A percentile compares a stretch with the other conserved stretches of the same genome.
phyloP scores from a whole-genome alignment of 2,797 vertebrate species.

The Melanotaenia trifasciata region DNA sequence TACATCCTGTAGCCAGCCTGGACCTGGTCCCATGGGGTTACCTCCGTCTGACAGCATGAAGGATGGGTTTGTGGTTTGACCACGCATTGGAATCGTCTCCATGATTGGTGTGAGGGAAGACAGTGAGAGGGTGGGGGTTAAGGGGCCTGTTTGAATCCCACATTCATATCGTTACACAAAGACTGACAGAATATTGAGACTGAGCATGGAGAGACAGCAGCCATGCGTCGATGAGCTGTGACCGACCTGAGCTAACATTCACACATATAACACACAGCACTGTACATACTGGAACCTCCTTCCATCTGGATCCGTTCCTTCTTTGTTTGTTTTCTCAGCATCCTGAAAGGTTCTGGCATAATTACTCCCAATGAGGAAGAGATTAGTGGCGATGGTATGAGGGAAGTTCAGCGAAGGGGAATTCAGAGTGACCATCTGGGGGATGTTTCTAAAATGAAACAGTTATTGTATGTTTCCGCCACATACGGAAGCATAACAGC shows the following conservation, averaged over 20 bases:
- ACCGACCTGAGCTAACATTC: conserved; percentile 15
- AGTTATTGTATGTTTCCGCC: conserved; percentile 43
- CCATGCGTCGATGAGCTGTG: neutral
- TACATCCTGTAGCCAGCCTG: conserved; percentile 14
- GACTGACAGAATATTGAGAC: neutral
- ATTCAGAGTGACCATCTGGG: conserved; percentile 57
- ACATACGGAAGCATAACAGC: conserved; percentile 25
- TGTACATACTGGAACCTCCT: conserved; percentile 24
- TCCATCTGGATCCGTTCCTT: conserved; percentile 67
- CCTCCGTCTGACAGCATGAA: conserved; percentile 75
- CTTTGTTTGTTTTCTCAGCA: conserved; percentile 69
- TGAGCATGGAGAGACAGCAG: neutral
- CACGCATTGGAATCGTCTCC: conserved; percentile 46
- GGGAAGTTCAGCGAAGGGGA: conserved; percentile 50
- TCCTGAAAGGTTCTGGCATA: conserved; percentile 63
- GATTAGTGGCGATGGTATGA: conserved; percentile 57
- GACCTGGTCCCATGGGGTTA: conserved; percentile 50
- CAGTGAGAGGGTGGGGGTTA: neutral
- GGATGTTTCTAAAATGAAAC: conserved; percentile 55
- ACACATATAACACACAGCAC: conserved; percentile 18
- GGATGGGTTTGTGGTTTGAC: conserved; percentile 64
- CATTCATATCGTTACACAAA: conserved; percentile 21
- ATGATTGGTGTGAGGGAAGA: conserved; percentile 6
- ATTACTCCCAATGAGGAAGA: conserved; percentile 67
- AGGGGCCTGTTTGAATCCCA: conserved; percentile 20